Base-by-base conservation (phyloP, 2,113 vertebrate species). In the Melanerpes formicivorus region DNA sequence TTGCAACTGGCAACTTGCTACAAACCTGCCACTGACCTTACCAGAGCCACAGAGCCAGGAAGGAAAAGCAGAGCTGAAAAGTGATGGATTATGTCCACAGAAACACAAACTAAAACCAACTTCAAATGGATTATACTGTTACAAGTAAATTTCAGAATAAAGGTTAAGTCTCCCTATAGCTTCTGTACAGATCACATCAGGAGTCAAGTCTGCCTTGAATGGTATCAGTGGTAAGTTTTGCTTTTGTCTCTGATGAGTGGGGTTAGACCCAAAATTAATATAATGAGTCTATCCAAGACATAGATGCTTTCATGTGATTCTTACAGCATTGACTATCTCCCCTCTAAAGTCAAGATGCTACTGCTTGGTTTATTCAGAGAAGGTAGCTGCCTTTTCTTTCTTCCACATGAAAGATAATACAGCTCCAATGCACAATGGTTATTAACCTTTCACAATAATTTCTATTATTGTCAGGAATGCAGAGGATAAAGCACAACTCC, bases 361-460 rank as follows among this genome's bases (percentile, higher is more conserved):
- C 37, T 77, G 37, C 19, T 84, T 84, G 27, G 17, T 87, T 94
- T 79, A 85, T 60, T 67, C 50, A 72, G 56, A 86, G 76, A 84
- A 93, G 18, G 27, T 22, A 75, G 30, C 10, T 37, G 3, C 25
- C 56, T 65, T 72, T 90, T 82, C 54, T 78, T 85, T 80, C 44
- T 80, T 54, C 58, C 42, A 72, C 0, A 0, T 64, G 63, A 73
- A 91, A 81, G 56, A 74, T 34, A 84, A 89, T 42, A 79, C 23
- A 88, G 22, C 10, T 85, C 26, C 1, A 1, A 46, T 19, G 30
- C 40, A 76, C 70, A 88, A 70, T 14, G 8, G 59, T 86, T 94
- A 82, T 83, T 93, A 92, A 82, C 65, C 32, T 92, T 74, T 55
- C 59, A 80, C 59, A 92, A 65, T 90, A 95, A 84, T 91, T 90